phyloP scores from a whole-genome alignment of 2,113 vertebrate genomes.

The Myxocyprinus asiaticus region DNA sequence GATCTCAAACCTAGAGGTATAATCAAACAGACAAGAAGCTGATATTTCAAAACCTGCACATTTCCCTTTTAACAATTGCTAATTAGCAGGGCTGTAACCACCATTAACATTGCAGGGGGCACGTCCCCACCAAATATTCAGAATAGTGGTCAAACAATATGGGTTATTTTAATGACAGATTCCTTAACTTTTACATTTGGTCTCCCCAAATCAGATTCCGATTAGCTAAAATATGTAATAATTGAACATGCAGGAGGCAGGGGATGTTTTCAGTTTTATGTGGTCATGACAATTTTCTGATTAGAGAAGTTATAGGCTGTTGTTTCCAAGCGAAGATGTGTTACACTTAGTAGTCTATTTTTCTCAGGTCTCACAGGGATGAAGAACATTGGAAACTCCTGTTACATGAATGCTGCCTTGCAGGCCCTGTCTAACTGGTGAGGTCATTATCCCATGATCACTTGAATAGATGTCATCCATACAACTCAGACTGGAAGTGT shows the following conservation, averaged over 20 bases:
- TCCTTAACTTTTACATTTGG: no score
- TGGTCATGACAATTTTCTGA: no score
- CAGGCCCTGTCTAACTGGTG: slow-evolving; percentile 98
- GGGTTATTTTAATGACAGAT: background rate
- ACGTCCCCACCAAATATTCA: no score
- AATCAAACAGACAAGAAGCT: background rate
- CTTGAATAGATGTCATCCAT: background rate
- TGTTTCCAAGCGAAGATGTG: background rate
- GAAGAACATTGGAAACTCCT: slow-evolving; percentile 99
- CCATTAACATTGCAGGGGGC: no score
- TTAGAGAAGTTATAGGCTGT: background rate
- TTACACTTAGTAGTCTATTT: background rate
- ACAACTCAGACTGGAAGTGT: background rate
- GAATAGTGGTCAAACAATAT: background rate
- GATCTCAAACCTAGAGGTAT: slow-evolving; percentile 95
- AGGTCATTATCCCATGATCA: slow-evolving; percentile 49
- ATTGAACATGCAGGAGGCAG: no score
- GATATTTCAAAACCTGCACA: background rate
- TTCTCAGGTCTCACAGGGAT: slow-evolving; percentile 90
- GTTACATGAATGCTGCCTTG: slow-evolving; percentile 98
- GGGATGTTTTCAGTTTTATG: no score
- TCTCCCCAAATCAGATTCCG: no score
- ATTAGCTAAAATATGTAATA: no score
- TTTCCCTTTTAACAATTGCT: no score
- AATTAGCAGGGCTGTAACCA: no score